phyloP scores from a whole-genome alignment of 2,888 invertebrate genomes.

The Teleiodes luculella region DNA sequence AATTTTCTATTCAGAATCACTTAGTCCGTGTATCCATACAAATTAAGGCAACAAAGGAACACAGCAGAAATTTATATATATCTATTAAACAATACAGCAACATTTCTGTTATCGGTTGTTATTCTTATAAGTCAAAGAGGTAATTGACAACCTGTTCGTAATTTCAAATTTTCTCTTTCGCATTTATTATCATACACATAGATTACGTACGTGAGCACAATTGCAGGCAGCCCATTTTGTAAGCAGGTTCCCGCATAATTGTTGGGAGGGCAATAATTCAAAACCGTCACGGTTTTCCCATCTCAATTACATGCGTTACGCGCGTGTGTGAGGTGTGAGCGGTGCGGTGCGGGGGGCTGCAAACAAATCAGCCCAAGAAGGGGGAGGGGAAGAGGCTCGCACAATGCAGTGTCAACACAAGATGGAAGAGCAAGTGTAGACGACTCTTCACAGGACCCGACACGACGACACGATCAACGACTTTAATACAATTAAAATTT shows the following conservation, averaged over 20 bases:
- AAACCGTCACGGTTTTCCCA: constrained; percentile 32
- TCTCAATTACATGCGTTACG: constrained; percentile 58
- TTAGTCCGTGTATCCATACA: no score
- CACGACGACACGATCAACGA: constrained; percentile 28
- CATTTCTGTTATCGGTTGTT: no score
- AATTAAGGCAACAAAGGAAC: no score
- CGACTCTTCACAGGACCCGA: constrained; percentile 45
- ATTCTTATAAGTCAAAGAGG: no score
- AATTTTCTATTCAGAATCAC: no score
- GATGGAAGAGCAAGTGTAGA: constrained; percentile 59
- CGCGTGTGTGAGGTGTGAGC: constrained; percentile 15
- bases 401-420: constrained; percentile 70
- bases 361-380: constrained; percentile 72
- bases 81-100: no score
- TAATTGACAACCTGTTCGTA: no score
- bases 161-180: no score
- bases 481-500: no score
- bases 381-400: constrained; percentile 51
- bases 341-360: constrained; percentile 45
- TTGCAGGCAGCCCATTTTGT: background rate
- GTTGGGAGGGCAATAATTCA: constrained; percentile 13
- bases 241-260: constrained; percentile 11
- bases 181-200: no score
- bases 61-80: no score
- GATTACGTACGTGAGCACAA: background rate